phyloP scores from a whole-genome alignment of 1,140 invertebrate genomes.

The Eupeodes corollae region DNA sequence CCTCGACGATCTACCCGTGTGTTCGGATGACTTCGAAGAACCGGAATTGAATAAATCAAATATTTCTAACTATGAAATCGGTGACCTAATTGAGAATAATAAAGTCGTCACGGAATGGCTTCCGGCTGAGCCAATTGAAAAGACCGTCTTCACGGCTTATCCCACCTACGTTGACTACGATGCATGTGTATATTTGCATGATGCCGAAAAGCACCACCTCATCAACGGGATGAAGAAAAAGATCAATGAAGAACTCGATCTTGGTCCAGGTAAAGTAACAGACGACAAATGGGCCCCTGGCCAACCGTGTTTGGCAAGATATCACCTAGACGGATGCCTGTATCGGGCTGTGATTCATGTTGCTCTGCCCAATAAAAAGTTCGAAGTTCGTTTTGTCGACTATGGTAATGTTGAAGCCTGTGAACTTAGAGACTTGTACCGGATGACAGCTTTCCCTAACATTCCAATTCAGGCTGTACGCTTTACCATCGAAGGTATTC shows the following conservation, averaged over 20 bases:
- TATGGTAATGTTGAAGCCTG: constrained; percentile 50
- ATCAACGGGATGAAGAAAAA: constrained; percentile 42
- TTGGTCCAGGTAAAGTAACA: constrained; percentile 7
- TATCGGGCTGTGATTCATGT: constrained; percentile 47
- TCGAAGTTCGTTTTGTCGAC: constrained; percentile 47
- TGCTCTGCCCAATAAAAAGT: constrained; percentile 8
- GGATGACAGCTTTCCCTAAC: constrained; percentile 44
- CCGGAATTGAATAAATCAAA: background rate
- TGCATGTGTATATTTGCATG: constrained; percentile 44
- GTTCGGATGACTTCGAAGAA: background rate
- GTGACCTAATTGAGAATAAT: too few relatives aligned
- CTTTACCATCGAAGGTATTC: constrained; percentile 38
- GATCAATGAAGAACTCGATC: constrained; percentile 35
- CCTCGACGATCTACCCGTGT: background rate
- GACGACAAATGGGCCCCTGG: constrained; percentile 23
- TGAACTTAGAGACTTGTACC: constrained; percentile 41
- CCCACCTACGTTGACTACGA: constrained; percentile 48
- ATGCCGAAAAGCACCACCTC: constrained; percentile 33
- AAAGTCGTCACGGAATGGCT: constrained; percentile 12
- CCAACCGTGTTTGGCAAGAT: constrained; percentile 52
- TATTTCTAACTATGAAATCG: background rate
- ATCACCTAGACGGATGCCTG: constrained; percentile 47
- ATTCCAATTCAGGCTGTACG: constrained; percentile 46
- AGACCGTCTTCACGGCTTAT: constrained; percentile 38
- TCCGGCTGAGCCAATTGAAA: constrained; percentile 14